phyloP scores from a whole-genome alignment of 2,797 vertebrate genomes.

The Chanos chanos region DNA sequence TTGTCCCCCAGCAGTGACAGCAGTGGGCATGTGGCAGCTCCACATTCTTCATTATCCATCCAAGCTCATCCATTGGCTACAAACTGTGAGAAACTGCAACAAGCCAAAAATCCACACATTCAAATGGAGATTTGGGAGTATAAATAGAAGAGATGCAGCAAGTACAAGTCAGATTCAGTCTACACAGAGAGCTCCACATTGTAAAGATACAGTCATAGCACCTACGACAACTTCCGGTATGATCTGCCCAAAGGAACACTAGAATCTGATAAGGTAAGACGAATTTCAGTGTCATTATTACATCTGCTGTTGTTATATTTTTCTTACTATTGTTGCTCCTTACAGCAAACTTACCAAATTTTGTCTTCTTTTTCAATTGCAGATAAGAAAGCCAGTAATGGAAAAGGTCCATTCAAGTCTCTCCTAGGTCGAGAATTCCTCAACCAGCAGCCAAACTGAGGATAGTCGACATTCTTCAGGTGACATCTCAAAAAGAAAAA shows the following conservation, averaged over 20 bases:
- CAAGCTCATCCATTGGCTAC: conserved; percentile 73
- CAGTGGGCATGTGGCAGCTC: conserved; percentile 45
- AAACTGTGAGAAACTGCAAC: conserved; percentile 81
- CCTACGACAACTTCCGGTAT: conserved; percentile 62
- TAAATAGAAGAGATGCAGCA: conserved; percentile 71
- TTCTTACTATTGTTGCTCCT: conserved; percentile 66
- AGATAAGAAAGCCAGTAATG: no score
- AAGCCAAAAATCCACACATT: conserved; percentile 75
- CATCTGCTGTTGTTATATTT: background rate
- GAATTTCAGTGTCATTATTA: background rate
- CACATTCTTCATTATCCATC: conserved; percentile 52
- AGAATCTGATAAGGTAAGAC: conserved; percentile 67
- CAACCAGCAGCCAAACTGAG: no score
- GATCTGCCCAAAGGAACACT: conserved; percentile 56
- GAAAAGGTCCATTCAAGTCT: no score
- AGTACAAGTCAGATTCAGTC: conserved; percentile 53
- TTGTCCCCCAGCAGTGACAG: conserved; percentile 41
- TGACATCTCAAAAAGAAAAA: no score
- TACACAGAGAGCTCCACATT: conserved; percentile 56
- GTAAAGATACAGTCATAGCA: conserved; percentile 66
- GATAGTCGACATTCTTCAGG: no score
- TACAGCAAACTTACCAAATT: no score
- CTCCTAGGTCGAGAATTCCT: no score
- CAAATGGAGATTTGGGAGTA: conserved; percentile 70
- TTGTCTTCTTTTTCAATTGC: no score